Conservation (phyloP, 1,140 invertebrate genomes). For the Chrysomallon squamiferum region DNA sequence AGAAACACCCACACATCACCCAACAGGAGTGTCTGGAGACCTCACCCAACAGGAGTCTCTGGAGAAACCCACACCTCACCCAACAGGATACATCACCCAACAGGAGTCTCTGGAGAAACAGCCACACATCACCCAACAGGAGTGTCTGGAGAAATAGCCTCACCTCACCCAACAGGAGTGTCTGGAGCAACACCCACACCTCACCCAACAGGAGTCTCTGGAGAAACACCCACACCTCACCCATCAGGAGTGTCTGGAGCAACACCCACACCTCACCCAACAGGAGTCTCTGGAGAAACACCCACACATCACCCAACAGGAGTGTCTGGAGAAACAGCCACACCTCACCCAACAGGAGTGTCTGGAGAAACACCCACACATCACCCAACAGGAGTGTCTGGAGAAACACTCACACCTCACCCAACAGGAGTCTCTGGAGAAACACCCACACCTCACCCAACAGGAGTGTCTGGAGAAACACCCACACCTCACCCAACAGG, state of each 20-base stretch:
- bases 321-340: too few species aligned
- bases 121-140: too few species aligned
- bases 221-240: conserved; percentile 6
- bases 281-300: too few species aligned
- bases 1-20: too few species aligned
- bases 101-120: too few species aligned
- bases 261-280: too few species aligned
- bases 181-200: conserved; percentile 10
- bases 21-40: conserved; percentile 65
- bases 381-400: not conserved
- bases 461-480: not conserved
- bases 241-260: conserved; percentile 6
- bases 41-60: too few species aligned
- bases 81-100: too few species aligned
- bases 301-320: too few species aligned
- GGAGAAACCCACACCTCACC: too few species aligned
- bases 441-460: not conserved
- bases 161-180: not conserved
- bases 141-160: conserved; percentile 18
- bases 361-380: too few species aligned
- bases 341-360: too few species aligned
- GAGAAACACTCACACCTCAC: not conserved
- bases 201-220: not conserved
- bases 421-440: not conserved
- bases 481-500: not conserved